Conservation (phyloP, 2,797 vertebrate genomes). For the Intellagama lesueurii region DNA sequence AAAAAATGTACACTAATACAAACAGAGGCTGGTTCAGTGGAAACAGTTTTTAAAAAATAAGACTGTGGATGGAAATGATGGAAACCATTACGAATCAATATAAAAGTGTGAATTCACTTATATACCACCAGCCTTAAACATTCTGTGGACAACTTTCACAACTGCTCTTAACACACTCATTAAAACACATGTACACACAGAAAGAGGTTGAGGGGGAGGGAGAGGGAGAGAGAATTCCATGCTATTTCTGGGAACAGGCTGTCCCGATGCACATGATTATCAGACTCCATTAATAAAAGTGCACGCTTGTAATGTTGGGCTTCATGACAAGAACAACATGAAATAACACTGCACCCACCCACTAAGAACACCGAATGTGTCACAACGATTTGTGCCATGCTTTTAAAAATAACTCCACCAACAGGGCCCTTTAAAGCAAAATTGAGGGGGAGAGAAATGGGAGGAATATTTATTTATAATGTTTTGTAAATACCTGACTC, state of each 20-base stretch:
- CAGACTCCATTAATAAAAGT: constrained; percentile 44
- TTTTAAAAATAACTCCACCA: constrained; percentile 77
- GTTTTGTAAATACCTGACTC: constrained; percentile 45
- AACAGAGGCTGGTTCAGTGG: background rate
- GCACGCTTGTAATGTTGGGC: constrained; percentile 76
- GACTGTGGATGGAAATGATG: background rate
- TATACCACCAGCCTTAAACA: background rate
- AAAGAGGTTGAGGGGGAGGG: background rate
- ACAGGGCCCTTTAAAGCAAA: background rate
- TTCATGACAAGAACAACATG: constrained; percentile 77
- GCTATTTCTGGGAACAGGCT: constrained; percentile 45
- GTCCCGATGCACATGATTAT: constrained; percentile 37
- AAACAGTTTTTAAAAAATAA: background rate
- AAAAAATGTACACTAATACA: background rate
- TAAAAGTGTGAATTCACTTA: background rate
- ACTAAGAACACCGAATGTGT: constrained; percentile 78
- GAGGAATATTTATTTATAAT: constrained; percentile 49
- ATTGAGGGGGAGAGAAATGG: background rate
- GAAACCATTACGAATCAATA: background rate
- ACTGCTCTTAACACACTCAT: background rate
- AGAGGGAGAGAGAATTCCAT: background rate
- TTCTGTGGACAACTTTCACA: background rate
- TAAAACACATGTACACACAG: background rate
- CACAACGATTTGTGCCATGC: constrained; percentile 78
- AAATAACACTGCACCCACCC: constrained; percentile 76